These are phyloP conservation scores for Isurus oxyrinchus DNA, from an alignment of 2,113 vertebrate species.

Conservation along the genomic window DNA sequence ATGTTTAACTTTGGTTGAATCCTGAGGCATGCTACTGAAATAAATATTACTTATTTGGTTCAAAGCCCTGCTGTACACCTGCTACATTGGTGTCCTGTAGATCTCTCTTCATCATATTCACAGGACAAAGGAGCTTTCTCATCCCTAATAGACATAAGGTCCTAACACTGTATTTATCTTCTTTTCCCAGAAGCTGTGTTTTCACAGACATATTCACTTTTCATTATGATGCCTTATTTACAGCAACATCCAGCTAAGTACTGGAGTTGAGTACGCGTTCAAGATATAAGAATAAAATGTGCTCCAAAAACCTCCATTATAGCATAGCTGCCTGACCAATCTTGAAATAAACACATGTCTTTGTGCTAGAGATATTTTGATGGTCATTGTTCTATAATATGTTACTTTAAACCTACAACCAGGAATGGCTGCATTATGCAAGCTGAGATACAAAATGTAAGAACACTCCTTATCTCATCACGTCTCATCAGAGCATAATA, in stretches of 20 bases:
- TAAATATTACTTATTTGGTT: constrained; percentile 18
- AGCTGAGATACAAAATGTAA: not conserved
- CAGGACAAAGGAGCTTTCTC: constrained; percentile 21
- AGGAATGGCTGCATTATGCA: not conserved
- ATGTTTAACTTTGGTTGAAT: constrained; percentile 1
- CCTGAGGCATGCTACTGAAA: constrained; percentile 9
- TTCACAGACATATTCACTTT: constrained; percentile 28
- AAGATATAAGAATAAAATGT: constrained; percentile 21
- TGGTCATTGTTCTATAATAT: not conserved
- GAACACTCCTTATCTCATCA: not conserved
- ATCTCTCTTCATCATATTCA: constrained; percentile 26
- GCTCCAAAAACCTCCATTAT: constrained; percentile 14
- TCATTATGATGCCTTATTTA: constrained; percentile 34
- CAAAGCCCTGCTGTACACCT: not conserved
- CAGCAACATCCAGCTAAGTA: constrained; percentile 19
- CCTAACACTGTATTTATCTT: constrained; percentile 21
- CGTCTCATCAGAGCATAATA: not conserved
- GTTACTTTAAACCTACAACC: not conserved
- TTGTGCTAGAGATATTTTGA: not conserved
- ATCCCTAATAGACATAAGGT: constrained; percentile 29
- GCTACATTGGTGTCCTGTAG: not conserved
- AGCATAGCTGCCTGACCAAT: constrained; percentile 19
- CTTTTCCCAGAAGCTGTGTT: constrained; percentile 30
- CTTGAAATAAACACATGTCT: not conserved
- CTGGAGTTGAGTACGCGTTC: not conserved